Evolutionary conservation across 2,113 vertebrate species (phyloP), one percentile per base, ranked within the genome.

Genomic region (Picathartes gymnocephalus): DNA sequence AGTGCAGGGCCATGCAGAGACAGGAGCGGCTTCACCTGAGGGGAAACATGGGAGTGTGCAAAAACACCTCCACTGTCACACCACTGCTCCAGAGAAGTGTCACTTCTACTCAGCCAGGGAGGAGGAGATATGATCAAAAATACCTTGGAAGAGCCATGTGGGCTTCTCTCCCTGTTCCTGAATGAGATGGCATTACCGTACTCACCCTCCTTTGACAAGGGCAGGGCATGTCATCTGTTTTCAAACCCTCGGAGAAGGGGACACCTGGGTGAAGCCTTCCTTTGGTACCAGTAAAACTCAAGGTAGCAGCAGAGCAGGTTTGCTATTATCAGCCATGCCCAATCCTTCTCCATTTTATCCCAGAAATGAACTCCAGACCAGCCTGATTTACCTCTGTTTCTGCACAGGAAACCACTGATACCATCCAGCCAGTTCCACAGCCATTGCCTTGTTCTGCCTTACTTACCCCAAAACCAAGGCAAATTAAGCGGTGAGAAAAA

Each of bases 111-210:
- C 3, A 25, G 61, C 35, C 57, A 90, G 44, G 62, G 44, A 83
- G 62, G n/a, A 68, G 74, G 78, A 50, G 60, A 69, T 16, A n/a
- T 10, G 50, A 72, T 30, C 50, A 60, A 37, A 93, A 91, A 62
- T 31, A 74, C 65, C 50, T 90, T 3, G 0, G 53, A 73, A 81
- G 33, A 83, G n/a, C 68, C 54, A 17, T 1, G 40, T 47, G 58
- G 35, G 65, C 51, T 93, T 47, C 53, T 90, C 40, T 93, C 31
- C 44, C 24, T 80, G 21, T 30, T 60, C 39, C 54, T 80, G 69
- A 33, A 51, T 0, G 5, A 65, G 48, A 48, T 0, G 7, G 48
- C 65, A 40, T 73, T 33, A 66, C 60, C 0, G 0, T 47, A 18
- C 33, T 51, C 68, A 45, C n/a, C 17, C 54, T 85, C 30, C 71